phyloP scores from a whole-genome alignment of 2,797 vertebrate species.

The Sebastes variabilis region DNA sequence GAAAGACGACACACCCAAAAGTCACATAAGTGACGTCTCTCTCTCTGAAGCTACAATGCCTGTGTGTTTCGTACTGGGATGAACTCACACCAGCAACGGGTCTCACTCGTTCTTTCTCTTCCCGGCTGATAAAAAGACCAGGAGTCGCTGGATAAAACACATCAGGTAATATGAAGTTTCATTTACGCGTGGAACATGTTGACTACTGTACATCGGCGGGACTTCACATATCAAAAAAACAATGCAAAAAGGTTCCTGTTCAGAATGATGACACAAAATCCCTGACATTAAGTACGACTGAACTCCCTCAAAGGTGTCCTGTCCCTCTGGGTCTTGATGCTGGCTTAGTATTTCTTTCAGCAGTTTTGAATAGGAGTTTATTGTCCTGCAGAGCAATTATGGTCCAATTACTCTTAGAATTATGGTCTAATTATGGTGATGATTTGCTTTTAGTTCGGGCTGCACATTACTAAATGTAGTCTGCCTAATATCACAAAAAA shows the following conservation, averaged over 20 bases:
- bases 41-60: too few relatives aligned
- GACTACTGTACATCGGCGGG: too few relatives aligned
- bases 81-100: too few relatives aligned
- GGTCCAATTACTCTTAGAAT: neutral
- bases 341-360: neutral
- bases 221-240: rapidly evolving
- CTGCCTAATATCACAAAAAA: neutral
- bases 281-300: neutral
- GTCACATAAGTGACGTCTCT: too few relatives aligned
- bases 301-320: neutral
- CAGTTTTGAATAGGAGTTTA: neutral
- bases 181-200: too few relatives aligned
- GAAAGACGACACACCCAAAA: too few relatives aligned
- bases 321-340: neutral
- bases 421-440: neutral
- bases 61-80: rapidly evolving
- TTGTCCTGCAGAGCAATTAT: neutral
- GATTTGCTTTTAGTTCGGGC: neutral
- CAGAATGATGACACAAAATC: neutral
- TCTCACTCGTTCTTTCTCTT: rapidly evolving
- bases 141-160: too few relatives aligned
- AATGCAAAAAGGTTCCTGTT: neutral
- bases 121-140: too few relatives aligned
- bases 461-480: neutral
- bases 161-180: too few relatives aligned